Evolutionary conservation across 2,888 invertebrate genomes (phyloP), one percentile per base, ranked within the genome.

Genomic region (Philopedon plagiatum): DNA sequence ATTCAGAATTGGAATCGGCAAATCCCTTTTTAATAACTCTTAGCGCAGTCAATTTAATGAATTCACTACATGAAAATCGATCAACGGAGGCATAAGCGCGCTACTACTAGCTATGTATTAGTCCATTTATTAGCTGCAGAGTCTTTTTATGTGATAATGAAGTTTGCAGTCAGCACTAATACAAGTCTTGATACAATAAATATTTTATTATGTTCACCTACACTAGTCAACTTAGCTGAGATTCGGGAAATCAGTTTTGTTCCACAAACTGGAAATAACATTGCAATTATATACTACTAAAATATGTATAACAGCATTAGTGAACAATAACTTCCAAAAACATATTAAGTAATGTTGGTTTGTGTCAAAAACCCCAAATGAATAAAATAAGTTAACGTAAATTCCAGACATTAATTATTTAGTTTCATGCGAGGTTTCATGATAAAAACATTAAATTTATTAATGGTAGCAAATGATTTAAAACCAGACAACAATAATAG

Each of bases 11-110:
- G 9, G 18, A 15, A 29, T 29, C 51, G 29, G 29, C 46, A 64
- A 69, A 70, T 70, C 71, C 62, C 66, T 23, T 61, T 66, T 62
- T 61, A 66, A 58, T 66, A 61, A 65, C 65, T 58, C 66, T 62
- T 57, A 54, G 26, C 29, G 51, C 51, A 54, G 51, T 54, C 29
- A 9, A 54, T 54, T 15, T 29, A 29, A 29, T 54, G 51, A 54
- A 54, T 54, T 29, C 9, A 29, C 51, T 9, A 54, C 51, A 54
- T 54, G 15, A 26, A 54, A 32, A 54, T 54, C 51, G 51, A 54
- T 54, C 51, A 54, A 54, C 9, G 44, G 1, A 2, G 51, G 51
- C 15, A 32, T 51, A 32, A 18, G 29, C 15, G 29, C 15, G 51
- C 15, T 54, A 11, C 51, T 29, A 23, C 29, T 29, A 29, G 13